Conservation (phyloP, 2,113 vertebrate species). For the human region DNA sequence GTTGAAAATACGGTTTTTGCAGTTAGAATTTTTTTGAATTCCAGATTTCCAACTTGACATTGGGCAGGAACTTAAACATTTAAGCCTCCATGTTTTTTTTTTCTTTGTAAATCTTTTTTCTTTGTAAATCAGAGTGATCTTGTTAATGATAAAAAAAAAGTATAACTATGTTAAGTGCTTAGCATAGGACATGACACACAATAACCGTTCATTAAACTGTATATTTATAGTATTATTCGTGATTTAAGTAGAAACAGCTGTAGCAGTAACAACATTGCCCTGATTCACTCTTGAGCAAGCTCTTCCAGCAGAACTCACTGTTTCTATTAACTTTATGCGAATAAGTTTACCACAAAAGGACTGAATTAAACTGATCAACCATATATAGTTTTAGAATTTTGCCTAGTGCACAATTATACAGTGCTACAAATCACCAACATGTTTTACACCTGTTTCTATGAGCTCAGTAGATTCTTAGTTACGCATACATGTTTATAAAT, state of each 20-base stretch:
- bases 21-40: not conserved
- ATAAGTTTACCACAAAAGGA: not conserved
- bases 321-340: not conserved
- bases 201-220: not conserved
- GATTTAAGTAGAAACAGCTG: not conserved
- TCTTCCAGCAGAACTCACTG: not conserved
- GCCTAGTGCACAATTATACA: not conserved
- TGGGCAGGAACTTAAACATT: not conserved
- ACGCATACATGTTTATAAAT: not conserved
- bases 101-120: not conserved
- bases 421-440: not conserved
- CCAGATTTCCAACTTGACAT: not conserved
- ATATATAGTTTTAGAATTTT: not conserved
- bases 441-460: not conserved
- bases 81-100: not conserved
- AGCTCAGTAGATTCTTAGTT: not conserved
- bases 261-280: too few relatives aligned
- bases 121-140: too few relatives aligned
- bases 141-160: not conserved
- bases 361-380: not conserved
- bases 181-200: not conserved
- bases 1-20: not conserved
- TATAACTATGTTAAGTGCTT: not conserved
- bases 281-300: not conserved
- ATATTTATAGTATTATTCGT: not conserved